These are phyloP conservation scores for Schizopygopsis pylzovi DNA, from an alignment of 2,797 vertebrate genomes.

Conservation along the genomic window DNA sequence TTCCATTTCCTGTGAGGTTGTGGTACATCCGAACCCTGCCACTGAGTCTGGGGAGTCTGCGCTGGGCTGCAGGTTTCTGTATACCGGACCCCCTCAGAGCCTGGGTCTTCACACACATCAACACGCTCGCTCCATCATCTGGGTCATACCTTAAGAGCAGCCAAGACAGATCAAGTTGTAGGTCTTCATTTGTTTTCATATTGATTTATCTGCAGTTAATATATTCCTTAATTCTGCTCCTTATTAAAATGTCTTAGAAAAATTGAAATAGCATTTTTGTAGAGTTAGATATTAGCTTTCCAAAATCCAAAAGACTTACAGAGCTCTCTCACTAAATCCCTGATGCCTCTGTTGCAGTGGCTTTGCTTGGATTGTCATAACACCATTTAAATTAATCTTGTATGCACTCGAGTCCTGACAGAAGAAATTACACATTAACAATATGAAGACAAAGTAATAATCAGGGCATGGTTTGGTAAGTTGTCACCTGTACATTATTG, in stretches of 20 bases:
- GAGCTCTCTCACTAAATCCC: slow-evolving; percentile 70
- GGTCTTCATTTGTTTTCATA: slow-evolving; percentile 20
- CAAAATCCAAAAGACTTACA: slow-evolving; percentile 71
- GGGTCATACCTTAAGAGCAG: slow-evolving; percentile 72
- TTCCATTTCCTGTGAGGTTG: slow-evolving; percentile 68
- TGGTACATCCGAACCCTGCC: slow-evolving; percentile 73
- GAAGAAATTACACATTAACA: slow-evolving; percentile 5
- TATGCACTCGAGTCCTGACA: slow-evolving; percentile 72
- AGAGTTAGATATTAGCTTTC: slow-evolving; percentile 34
- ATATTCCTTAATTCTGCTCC: not conserved
- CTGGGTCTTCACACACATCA: slow-evolving; percentile 55
- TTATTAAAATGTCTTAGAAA: slow-evolving; percentile 1
- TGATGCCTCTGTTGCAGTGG: slow-evolving; percentile 82
- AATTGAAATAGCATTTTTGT: slow-evolving; percentile 22
- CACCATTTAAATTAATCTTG: slow-evolving; percentile 78
- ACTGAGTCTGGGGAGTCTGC: slow-evolving; percentile 76
- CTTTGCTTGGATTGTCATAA: slow-evolving; percentile 87
- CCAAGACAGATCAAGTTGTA: slow-evolving; percentile 35
- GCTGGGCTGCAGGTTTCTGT: slow-evolving; percentile 70
- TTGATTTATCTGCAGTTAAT: slow-evolving; percentile 30
- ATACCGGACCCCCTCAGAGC: slow-evolving; percentile 60
- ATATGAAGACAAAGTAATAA: not conserved
- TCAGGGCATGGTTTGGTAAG: slow-evolving; percentile 5
- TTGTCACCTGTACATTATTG: slow-evolving; percentile 75
- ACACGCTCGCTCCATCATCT: slow-evolving; percentile 69